A percentile compares a stretch with the other conserved stretches of the same genome.
These are phyloP conservation scores for Chirona hameri DNA, from an alignment of 2,888 invertebrate genomes.

Conservation along the genomic window DNA sequence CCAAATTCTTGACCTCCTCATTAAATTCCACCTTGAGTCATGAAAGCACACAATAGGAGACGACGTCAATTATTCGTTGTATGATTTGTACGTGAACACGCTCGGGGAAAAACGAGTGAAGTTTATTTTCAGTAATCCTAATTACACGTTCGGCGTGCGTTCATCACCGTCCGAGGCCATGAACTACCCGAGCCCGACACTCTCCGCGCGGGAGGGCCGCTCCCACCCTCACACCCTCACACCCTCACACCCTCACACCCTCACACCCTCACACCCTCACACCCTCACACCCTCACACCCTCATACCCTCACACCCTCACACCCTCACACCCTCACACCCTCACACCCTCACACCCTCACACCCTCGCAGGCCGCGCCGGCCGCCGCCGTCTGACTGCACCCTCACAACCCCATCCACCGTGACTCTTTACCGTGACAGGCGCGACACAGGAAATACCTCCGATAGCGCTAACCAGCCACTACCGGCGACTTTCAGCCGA, in stretches of 20 bases:
- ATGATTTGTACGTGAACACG: conserved; percentile 5
- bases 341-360: background rate
- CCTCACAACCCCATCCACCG: background rate
- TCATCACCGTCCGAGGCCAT: background rate
- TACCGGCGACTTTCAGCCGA: no score
- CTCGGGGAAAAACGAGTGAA: background rate
- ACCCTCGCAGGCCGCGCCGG: no score
- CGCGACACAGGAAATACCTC: no score
- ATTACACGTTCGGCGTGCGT: background rate
- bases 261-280: no score
- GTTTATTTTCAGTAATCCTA: conserved; percentile 10
- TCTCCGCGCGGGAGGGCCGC: background rate
- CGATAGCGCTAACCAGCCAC: no score
- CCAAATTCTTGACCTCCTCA: background rate
- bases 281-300: background rate
- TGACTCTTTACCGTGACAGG: background rate
- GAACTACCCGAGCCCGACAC: background rate
- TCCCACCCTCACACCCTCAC: background rate
- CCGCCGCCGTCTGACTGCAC: no score
- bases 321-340: background rate
- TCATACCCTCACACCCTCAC: background rate
- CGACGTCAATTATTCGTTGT: conserved; percentile 5
- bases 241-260: background rate
- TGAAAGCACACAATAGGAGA: conserved; percentile 8
- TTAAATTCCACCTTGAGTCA: background rate